A percentile compares a stretch with the other conserved stretches of the same genome.
Evolutionary conservation across 1,140 invertebrate species (phyloP).

Genomic region (Neodiprion virginianus): DNA sequence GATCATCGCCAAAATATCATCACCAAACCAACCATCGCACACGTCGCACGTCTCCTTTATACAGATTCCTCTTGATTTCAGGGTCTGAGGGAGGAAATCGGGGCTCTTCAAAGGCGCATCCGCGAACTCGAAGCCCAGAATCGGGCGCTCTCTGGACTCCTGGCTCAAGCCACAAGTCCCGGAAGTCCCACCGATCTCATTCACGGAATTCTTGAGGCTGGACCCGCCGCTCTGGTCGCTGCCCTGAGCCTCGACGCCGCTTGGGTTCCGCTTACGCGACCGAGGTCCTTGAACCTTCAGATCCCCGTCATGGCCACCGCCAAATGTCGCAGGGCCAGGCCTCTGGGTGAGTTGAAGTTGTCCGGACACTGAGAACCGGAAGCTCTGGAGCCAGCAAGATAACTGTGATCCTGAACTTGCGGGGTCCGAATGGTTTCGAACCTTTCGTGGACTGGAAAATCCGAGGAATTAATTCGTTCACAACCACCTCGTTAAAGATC

Average conservation of each 20-base stretch:
- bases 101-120: conserved; percentile 67
- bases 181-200: conserved; percentile 55
- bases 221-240: conserved; percentile 46
- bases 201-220: conserved; percentile 49
- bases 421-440: no score
- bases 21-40: not conserved
- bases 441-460: no score
- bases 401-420: no score
- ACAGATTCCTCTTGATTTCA: conserved; percentile 42
- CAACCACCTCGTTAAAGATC: no score
- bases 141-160: conserved; percentile 68
- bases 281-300: conserved; percentile 70
- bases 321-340: conserved; percentile 53
- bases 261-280: conserved; percentile 69
- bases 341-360: conserved; percentile 38
- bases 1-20: not conserved
- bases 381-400: no score
- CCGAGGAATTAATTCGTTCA: no score
- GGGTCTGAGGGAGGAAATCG: conserved; percentile 74
- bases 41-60: not conserved
- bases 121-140: conserved; percentile 75
- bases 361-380: not conserved
- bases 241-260: conserved; percentile 63
- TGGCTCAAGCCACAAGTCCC: conserved; percentile 69
- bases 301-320: conserved; percentile 63